Evolutionary conservation across 2,888 invertebrate species (phyloP).

Genomic region (Tenthredo mesomela): DNA sequence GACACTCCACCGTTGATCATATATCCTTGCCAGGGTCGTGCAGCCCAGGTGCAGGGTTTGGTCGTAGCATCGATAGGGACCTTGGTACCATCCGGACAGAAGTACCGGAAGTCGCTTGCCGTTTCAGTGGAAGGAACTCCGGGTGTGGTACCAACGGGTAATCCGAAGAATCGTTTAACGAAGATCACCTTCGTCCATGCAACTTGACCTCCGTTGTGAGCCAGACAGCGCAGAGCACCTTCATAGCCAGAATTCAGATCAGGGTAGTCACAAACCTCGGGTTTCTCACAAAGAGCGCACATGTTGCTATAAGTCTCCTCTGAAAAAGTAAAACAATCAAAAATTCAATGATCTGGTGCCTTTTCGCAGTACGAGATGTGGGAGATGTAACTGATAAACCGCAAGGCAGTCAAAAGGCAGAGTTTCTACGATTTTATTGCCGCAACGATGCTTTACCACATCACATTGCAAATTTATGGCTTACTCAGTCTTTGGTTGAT

Average conservation of each 20-base stretch:
- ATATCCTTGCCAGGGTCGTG: slow-evolving; percentile 91
- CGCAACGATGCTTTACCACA: no score
- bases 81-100: slow-evolving; percentile 89
- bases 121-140: slow-evolving; percentile 82
- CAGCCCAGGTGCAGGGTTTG: slow-evolving; percentile 89
- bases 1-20: slow-evolving; percentile 83
- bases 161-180: slow-evolving; percentile 88
- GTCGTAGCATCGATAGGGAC: slow-evolving; percentile 83
- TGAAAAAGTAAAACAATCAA: slow-evolving; percentile 69
- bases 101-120: slow-evolving; percentile 85
- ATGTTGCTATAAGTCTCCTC: slow-evolving; percentile 88
- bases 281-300: slow-evolving; percentile 89
- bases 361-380: neutral
- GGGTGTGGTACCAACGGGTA: slow-evolving; percentile 82
- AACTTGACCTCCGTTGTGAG: slow-evolving; percentile 90
- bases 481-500: slow-evolving; percentile 87
- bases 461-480: slow-evolving; percentile 64
- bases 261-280: slow-evolving; percentile 88
- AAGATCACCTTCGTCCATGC: slow-evolving; percentile 92
- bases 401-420: no score
- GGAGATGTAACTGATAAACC: no score
- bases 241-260: slow-evolving; percentile 93
- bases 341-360: neutral
- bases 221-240: slow-evolving; percentile 91
- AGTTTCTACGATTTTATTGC: no score